Conservation (phyloP, 2,888 invertebrate genomes). For the Salpingus planirostris region DNA sequence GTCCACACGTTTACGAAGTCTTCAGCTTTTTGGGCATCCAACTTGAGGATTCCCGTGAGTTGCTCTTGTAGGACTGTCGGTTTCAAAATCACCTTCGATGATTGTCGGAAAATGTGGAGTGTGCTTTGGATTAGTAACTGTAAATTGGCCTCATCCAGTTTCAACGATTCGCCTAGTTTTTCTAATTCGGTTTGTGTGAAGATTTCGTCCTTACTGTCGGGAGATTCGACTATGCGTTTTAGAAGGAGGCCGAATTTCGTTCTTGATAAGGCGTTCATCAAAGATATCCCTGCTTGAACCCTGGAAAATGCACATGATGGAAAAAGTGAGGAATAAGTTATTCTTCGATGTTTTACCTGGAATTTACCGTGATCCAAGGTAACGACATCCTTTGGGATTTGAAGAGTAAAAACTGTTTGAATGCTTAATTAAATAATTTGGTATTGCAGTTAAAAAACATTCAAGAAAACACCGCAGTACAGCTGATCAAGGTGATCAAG, state of each 20-base stretch:
- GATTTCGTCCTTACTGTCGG: slow-evolving; percentile 18
- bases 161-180: slow-evolving; percentile 26
- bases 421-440: no score
- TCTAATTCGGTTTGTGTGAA: slow-evolving; percentile 28
- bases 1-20: slow-evolving; percentile 48
- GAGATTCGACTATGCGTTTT: slow-evolving; percentile 22
- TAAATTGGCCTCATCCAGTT: slow-evolving; percentile 21
- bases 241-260: slow-evolving; percentile 27
- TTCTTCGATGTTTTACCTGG: slow-evolving; percentile 17
- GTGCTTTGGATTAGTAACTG: slow-evolving; percentile 30
- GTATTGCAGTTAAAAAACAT: no score
- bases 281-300: slow-evolving; percentile 27
- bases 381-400: no score
- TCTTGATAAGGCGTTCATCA: slow-evolving; percentile 28
- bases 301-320: slow-evolving; percentile 23
- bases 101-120: slow-evolving; percentile 42
- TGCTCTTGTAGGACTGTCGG: slow-evolving; percentile 46
- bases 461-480: no score
- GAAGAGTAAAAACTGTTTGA: no score
- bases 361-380: slow-evolving; percentile 24
- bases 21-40: slow-evolving; percentile 47
- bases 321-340: slow-evolving; percentile 2
- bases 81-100: slow-evolving; percentile 46
- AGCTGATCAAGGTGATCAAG: no score
- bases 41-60: slow-evolving; percentile 42